Evolutionary conservation across 2,113 vertebrate genomes (phyloP).

Genomic region (Gopherus flavomarginatus): DNA sequence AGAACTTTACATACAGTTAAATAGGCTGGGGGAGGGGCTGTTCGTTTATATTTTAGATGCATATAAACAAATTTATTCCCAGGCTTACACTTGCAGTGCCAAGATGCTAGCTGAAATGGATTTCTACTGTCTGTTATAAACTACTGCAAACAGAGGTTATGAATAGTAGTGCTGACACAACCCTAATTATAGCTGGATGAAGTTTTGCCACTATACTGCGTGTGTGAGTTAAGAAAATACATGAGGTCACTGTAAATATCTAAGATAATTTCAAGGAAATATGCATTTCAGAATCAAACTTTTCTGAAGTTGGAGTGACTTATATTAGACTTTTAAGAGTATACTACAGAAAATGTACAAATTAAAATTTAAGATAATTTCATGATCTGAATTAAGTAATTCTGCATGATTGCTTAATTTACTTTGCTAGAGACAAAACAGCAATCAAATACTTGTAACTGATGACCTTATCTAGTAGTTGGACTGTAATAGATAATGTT

Average conservation of each 20-base stretch:
- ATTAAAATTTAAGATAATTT: background rate
- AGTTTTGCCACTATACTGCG: background rate
- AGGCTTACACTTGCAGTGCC: conserved; percentile 56
- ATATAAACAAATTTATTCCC: conserved; percentile 68
- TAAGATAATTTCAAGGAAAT: conserved; percentile 9
- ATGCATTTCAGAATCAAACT: background rate
- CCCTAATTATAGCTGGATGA: background rate
- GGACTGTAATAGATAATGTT: conserved; percentile 29
- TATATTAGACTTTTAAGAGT: background rate
- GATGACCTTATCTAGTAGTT: conserved; percentile 1
- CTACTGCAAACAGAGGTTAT: background rate
- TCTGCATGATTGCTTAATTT: conserved; percentile 52
- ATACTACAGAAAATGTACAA: background rate
- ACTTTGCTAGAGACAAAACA: conserved; percentile 25
- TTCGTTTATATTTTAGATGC: conserved; percentile 61
- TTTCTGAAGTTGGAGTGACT: background rate
- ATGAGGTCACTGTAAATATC: background rate
- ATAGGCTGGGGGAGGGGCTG: background rate
- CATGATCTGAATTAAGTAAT: conserved; percentile 44
- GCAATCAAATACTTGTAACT: conserved; percentile 53
- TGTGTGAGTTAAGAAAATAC: background rate
- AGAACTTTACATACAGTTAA: background rate
- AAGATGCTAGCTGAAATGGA: conserved; percentile 59
- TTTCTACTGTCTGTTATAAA: conserved; percentile 36
- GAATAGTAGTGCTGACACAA: background rate